Conservation (phyloP, 1,140 invertebrate genomes). For the Arion vulgaris region DNA sequence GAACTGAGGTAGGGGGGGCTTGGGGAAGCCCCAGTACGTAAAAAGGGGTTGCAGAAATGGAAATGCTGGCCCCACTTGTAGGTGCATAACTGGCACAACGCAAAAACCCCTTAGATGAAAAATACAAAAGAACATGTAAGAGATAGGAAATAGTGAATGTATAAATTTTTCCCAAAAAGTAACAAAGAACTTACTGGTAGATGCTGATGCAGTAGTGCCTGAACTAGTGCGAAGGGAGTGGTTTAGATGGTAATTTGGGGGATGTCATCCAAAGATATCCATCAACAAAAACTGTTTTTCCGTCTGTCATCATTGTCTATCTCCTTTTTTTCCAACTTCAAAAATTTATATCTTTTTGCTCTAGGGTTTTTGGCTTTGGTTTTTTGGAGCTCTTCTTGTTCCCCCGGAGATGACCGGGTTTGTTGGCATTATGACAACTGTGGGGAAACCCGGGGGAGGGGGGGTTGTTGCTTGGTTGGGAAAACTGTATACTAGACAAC, state of each 20-base stretch:
- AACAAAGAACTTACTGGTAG: background rate
- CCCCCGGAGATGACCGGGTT: slow-evolving; percentile 38
- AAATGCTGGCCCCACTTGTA: too few species aligned
- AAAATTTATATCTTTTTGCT: slow-evolving; percentile 1
- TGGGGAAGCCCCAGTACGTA: too few species aligned
- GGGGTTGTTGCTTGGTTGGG: slow-evolving; percentile 12
- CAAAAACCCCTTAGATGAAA: too few species aligned
- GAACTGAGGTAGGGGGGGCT: too few species aligned
- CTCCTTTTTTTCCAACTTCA: background rate
- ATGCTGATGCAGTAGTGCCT: background rate
- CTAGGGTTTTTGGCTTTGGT: slow-evolving; percentile 1
- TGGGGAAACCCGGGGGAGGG: slow-evolving; percentile 7
- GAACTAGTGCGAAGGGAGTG: background rate
- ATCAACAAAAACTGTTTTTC: background rate
- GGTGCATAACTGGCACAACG: too few species aligned
- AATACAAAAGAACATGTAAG: too few species aligned
- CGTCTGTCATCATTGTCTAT: background rate
- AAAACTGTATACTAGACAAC: slow-evolving; percentile 2
- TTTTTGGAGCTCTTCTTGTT: slow-evolving; percentile 17
- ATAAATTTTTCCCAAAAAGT: too few species aligned
- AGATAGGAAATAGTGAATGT: too few species aligned
- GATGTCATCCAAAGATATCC: background rate
- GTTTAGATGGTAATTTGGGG: background rate
- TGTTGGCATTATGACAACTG: slow-evolving; percentile 36
- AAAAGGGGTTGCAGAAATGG: too few species aligned